Conservation (phyloP, 2,113 vertebrate genomes). For the Pogona vitticeps region DNA sequence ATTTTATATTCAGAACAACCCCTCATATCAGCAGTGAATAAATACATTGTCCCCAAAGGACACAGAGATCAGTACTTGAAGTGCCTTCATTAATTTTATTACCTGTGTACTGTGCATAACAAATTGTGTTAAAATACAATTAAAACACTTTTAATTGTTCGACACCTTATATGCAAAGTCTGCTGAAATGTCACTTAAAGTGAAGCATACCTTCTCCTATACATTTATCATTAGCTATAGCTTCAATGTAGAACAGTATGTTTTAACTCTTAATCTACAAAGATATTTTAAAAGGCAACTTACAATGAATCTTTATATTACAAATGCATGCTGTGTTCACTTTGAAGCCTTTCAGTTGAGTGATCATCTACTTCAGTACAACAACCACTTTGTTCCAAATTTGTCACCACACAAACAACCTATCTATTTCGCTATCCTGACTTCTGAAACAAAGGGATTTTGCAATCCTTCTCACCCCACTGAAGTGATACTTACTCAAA, state of each 20-base stretch:
- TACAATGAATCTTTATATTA: conserved; percentile 45
- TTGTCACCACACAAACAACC: not conserved
- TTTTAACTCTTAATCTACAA: conserved; percentile 53
- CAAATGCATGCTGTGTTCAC: conserved; percentile 43
- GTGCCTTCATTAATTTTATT: conserved; percentile 77
- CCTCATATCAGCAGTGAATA: conserved; percentile 70
- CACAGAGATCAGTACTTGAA: conserved; percentile 77
- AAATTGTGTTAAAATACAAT: conserved; percentile 70
- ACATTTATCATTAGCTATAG: conserved; percentile 58
- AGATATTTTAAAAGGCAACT: conserved; percentile 43
- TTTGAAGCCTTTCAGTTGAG: conserved; percentile 27
- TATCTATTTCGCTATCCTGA: not conserved
- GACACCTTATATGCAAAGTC: conserved; percentile 63
- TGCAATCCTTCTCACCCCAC: not conserved
- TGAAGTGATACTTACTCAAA: not conserved
- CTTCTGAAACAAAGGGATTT: not conserved
- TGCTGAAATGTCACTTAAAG: conserved; percentile 69
- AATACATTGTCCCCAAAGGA: conserved; percentile 71
- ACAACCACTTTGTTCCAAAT: conserved; percentile 36
- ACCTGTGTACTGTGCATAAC: conserved; percentile 68
- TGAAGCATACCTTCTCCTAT: conserved; percentile 64
- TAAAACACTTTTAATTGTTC: conserved; percentile 76
- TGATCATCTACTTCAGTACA: conserved; percentile 32
- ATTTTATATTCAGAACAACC: conserved; percentile 69
- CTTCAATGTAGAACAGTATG: conserved; percentile 48